These are phyloP conservation scores for Nemurella pictetii DNA, from an alignment of 2,888 invertebrate species.

Conservation along the genomic window DNA sequence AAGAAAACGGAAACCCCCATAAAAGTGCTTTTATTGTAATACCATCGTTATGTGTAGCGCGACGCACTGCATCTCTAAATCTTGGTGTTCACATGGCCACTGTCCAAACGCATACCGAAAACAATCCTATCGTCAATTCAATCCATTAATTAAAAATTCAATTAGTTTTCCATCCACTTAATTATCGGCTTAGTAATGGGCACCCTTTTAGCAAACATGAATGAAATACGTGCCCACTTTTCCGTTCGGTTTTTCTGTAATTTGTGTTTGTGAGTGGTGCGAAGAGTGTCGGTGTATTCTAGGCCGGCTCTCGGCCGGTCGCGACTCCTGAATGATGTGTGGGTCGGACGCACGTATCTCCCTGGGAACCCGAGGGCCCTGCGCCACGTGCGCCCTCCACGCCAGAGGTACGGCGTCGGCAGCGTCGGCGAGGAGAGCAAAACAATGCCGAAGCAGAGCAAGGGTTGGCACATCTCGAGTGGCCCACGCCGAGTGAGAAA, in stretches of 20 bases:
- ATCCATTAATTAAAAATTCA: not conserved
- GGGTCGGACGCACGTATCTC: not conserved
- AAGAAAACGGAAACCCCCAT: no score
- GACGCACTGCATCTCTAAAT: not conserved
- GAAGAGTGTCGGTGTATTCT: not conserved
- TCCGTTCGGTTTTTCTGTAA: not conserved
- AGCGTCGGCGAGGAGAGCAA: slow-evolving; percentile 1
- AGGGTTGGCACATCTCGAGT: slow-evolving; percentile 22
- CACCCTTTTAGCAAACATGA: not conserved
- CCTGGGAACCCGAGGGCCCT: not conserved
- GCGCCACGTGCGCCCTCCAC: not conserved
- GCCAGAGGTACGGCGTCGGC: not conserved
- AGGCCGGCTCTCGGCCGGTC: not conserved
- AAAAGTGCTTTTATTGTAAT: not conserved
- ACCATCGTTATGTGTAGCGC: not conserved
- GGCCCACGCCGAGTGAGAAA: not conserved
- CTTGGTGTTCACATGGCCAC: not conserved
- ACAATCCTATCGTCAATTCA: not conserved
- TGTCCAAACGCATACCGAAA: not conserved
- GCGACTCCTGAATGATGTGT: not conserved
- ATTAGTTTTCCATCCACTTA: not conserved
- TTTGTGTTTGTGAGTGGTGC: not conserved
- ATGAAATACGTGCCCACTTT: not conserved
- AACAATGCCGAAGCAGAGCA: slow-evolving; percentile 11
- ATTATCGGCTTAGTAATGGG: not conserved